Evolutionary conservation across 2,888 invertebrate species (phyloP).

Genomic region (Apamea anceps): DNA sequence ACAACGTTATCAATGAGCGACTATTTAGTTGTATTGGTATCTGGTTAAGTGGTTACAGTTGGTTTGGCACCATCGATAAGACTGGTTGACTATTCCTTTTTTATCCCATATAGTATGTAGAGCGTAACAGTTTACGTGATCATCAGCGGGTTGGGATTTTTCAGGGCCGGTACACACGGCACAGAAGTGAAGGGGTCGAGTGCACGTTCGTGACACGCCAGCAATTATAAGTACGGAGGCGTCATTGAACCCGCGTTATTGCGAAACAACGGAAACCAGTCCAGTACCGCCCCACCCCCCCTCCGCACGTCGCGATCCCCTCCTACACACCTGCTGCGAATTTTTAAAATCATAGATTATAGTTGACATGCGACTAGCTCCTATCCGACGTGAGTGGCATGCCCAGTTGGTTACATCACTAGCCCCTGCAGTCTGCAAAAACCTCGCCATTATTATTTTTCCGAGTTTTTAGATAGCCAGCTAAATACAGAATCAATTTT

Average conservation of each 20-base stretch:
- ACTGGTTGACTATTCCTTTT: conserved; percentile 53
- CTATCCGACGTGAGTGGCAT: conserved; percentile 83
- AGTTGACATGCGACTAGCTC: conserved; percentile 86
- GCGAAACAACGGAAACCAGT: conserved; percentile 91
- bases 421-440: conserved; percentile 71
- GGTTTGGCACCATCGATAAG: conserved; percentile 46
- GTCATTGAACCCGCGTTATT: conserved; percentile 89
- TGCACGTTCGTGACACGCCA: conserved; percentile 84
- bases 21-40: conserved; percentile 45
- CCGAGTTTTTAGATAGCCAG: conserved; percentile 10
- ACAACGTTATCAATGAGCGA: conserved; percentile 42
- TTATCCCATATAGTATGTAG: conserved; percentile 59
- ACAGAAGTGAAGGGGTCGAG: conserved; percentile 81
- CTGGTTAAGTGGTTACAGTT: conserved; percentile 48
- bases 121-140: conserved; percentile 63
- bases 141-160: conserved; percentile 55
- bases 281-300: conserved; percentile 72
- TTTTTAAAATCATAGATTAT: conserved; percentile 90
- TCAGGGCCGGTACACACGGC: conserved; percentile 56
- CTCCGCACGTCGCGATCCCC: conserved; percentile 63
- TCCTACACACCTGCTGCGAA: conserved; percentile 87
- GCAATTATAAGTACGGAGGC: conserved; percentile 86
- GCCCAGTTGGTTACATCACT: conserved; percentile 82
- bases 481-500: conserved; percentile 17
- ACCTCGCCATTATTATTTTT: conserved; percentile 40